Evolutionary conservation across 2,113 vertebrate genomes (phyloP).

Genomic region (Oreochromis niloticus): DNA sequence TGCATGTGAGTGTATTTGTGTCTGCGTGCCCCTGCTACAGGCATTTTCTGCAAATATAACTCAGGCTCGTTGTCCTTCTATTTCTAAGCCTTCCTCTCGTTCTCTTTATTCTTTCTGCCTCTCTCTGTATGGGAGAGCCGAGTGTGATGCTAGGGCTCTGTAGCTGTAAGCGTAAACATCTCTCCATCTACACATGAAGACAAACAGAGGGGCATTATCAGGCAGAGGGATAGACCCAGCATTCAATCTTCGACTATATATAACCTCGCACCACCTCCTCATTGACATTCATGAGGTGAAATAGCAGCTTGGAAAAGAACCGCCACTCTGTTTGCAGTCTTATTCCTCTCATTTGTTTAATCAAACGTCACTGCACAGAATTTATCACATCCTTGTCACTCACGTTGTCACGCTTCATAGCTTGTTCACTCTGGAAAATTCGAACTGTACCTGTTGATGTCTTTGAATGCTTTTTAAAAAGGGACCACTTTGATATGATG

Average conservation of each 20-base stretch:
- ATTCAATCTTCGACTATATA: conserved; percentile 53
- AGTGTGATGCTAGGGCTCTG: neutral
- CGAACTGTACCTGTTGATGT: neutral
- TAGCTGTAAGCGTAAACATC: conserved; percentile 53
- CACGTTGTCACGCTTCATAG: neutral
- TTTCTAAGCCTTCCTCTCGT: neutral
- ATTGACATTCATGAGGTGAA: conserved; percentile 61
- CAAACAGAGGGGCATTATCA: conserved; percentile 51
- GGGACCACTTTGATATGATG: neutral
- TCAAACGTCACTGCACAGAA: conserved; percentile 33
- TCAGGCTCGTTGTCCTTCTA: neutral
- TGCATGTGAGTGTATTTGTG: conserved; percentile 5
- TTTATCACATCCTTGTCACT: conserved; percentile 23
- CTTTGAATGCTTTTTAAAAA: neutral
- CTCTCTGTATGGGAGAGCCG: neutral
- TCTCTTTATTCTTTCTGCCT: conserved; percentile 5
- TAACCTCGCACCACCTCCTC: conserved; percentile 29
- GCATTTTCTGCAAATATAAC: conserved; percentile 24
- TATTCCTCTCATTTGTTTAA: conserved; percentile 49
- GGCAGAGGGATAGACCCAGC: conserved; percentile 24
- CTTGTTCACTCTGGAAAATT: neutral
- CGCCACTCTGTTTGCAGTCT: conserved; percentile 31
- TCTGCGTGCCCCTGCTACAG: neutral
- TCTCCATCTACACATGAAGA: conserved; percentile 46
- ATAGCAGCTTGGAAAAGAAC: conserved; percentile 22